Percentiles rank a stretch among this genome's conserved stretches.
Conservation (phyloP, 2,888 invertebrate genomes). For the Lacanobia wlatinum region DNA sequence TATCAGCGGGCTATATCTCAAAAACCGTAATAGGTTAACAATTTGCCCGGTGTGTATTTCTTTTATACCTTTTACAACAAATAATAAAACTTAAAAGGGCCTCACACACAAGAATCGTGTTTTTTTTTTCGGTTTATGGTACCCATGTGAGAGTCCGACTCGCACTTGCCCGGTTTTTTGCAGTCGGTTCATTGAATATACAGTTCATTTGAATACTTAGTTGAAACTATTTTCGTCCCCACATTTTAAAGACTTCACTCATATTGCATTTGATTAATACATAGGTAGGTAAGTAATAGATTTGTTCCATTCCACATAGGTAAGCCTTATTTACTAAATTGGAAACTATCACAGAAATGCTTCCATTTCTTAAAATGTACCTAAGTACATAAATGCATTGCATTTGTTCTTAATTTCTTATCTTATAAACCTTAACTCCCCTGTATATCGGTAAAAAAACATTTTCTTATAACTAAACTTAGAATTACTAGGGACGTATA, state of each 20-base stretch:
- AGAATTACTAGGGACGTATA: background rate
- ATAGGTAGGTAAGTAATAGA: background rate
- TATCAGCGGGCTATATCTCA: no score
- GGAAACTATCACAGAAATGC: constrained; percentile 64
- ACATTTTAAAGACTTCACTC: background rate
- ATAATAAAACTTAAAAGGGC: no score
- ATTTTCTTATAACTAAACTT: background rate
- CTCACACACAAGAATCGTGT: no score
- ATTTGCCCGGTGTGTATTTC: no score
- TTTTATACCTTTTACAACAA: no score
- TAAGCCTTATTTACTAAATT: constrained; percentile 1
- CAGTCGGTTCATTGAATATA: no score
- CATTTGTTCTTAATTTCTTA: constrained; percentile 49
- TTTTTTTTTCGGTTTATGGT: no score
- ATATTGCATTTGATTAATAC: no score
- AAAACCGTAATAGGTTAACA: no score
- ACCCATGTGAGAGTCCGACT: no score
- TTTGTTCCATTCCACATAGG: constrained; percentile 20
- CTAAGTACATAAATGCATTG: constrained; percentile 54
- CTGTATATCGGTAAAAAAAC: constrained; percentile 4
- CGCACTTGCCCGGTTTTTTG: no score
- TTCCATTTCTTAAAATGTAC: constrained; percentile 37
- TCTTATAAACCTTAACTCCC: constrained; percentile 20
- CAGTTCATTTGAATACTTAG: no score
- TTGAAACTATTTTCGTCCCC: background rate